Evolutionary conservation across 2,113 vertebrate genomes (phyloP), one percentile per base, ranked within the genome.

Genomic region (Synodontis membranacea): DNA sequence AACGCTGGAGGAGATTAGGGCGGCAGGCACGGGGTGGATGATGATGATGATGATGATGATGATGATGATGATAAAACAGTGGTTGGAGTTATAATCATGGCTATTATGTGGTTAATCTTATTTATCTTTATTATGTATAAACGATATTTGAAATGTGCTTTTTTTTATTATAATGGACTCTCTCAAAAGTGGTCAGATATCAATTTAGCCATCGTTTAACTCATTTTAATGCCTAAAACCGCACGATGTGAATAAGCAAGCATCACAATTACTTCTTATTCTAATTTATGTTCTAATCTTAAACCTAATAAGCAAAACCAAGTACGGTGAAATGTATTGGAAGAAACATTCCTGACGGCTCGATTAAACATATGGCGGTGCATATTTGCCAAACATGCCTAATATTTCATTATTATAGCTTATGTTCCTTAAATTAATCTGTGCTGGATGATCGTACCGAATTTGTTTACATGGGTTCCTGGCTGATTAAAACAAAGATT

Each of bases 21-120:
- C 37, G 44, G n/a, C 25, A 70, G 54, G 25, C 12, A 50, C 11
- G 50, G 70, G 9, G 1, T 12, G 34, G 23, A 83, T 82, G 70
- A 28, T 15, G 60, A 60, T 58, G 52, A 70, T 80, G 85, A 62
- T 75, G 50, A 82, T 54, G 48, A 80, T 79, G 76, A 79, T 54
- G 48, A 79, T 56, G 50, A 80, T 79, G 78, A 39, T 25, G 10
- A 80, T 42, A 39, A 42, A 58, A 58, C 34, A 28, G 14, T 25
- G 10, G 21, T 6, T 80, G 48, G 76, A 54, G 48, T 79, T 79
- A 79, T 79, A 50, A 80, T 78, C 48, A 52, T 79, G 17, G 14
- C n/a, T 76, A 76, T 48, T 28, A 74, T 8, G 8, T 9, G 44
- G 48, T 39, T 80, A 80, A n/a, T n/a, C n/a, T 56, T 23, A 39